Conservation (phyloP, 2,797 vertebrate species). For the Sebastes taczanowskii region DNA sequence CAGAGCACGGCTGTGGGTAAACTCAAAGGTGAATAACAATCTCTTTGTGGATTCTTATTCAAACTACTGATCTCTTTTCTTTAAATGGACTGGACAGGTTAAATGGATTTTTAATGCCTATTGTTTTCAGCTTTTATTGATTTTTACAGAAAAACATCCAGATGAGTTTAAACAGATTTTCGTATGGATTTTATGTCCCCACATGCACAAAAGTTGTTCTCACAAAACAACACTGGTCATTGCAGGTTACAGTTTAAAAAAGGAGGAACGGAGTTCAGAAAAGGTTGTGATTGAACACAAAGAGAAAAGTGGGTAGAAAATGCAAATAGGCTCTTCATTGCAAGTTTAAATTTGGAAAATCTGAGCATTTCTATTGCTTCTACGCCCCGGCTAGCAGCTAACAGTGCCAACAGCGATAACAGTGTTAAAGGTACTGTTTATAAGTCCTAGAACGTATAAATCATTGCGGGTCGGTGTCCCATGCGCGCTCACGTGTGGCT, state of each 20-base stretch:
- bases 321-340: background rate
- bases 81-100: background rate
- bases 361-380: too few species aligned
- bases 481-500: too few species aligned
- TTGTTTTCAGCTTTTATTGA: background rate
- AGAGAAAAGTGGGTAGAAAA: background rate
- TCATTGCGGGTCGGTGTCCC: too few species aligned
- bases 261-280: background rate
- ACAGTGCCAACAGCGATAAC: too few species aligned
- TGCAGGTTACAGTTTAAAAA: background rate
- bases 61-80: background rate
- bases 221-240: background rate
- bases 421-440: too few species aligned
- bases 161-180: background rate
- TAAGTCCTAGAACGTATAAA: too few species aligned
- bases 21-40: background rate
- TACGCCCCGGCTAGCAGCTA: rapidly evolving
- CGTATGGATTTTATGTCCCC: background rate
- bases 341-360: background rate
- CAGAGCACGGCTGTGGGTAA: background rate
- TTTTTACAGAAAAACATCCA: background rate
- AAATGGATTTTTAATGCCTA: background rate
- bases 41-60: background rate
- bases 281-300: background rate
- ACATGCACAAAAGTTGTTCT: too few species aligned